These are phyloP conservation scores for Drosophila borborema DNA, from an alignment of 2,888 invertebrate genomes.

Conservation along the genomic window DNA sequence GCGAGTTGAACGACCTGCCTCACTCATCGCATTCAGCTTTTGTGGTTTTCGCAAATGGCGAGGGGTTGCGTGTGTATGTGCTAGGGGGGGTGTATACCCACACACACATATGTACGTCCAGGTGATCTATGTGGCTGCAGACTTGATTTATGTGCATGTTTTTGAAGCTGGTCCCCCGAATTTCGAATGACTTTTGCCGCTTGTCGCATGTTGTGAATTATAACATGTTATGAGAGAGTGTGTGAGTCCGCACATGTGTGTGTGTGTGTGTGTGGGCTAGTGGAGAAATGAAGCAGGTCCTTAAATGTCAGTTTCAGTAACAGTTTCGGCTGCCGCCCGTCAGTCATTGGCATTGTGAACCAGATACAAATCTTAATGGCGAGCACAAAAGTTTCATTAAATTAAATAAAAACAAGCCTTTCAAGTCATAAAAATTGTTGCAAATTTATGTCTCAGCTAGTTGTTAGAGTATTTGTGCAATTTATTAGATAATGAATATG, in stretches of 20 bases:
- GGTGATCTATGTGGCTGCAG: constrained; percentile 60
- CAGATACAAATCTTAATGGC: constrained; percentile 57
- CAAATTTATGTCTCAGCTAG: constrained; percentile 25
- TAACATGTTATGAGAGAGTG: constrained; percentile 22
- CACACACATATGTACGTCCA: constrained; percentile 7
- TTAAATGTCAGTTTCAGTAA: constrained; percentile 43
- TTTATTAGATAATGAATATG: constrained; percentile 5
- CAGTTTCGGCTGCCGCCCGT: constrained; percentile 29
- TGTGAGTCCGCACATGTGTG: background rate
- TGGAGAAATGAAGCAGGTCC: constrained; percentile 38
- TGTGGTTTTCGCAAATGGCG: constrained; percentile 14
- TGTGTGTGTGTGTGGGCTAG: constrained; percentile 11
- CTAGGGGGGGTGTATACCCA: background rate
- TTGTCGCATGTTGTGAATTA: constrained; percentile 56
- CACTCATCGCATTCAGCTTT: constrained; percentile 3
- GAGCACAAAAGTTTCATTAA: constrained; percentile 14
- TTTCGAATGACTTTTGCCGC: constrained; percentile 51
- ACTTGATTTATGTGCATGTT: constrained; percentile 66
- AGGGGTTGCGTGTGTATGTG: background rate
- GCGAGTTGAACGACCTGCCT: constrained; percentile 38
- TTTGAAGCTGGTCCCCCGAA: constrained; percentile 55
- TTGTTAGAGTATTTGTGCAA: constrained; percentile 1
- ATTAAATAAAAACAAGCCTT: constrained; percentile 25
- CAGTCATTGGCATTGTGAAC: constrained; percentile 35
- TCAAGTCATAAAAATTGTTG: constrained; percentile 29